Evolutionary conservation across 2,113 vertebrate species (phyloP), one percentile per base, ranked within the genome.

Genomic region (Microcebus tavaratra): DNA sequence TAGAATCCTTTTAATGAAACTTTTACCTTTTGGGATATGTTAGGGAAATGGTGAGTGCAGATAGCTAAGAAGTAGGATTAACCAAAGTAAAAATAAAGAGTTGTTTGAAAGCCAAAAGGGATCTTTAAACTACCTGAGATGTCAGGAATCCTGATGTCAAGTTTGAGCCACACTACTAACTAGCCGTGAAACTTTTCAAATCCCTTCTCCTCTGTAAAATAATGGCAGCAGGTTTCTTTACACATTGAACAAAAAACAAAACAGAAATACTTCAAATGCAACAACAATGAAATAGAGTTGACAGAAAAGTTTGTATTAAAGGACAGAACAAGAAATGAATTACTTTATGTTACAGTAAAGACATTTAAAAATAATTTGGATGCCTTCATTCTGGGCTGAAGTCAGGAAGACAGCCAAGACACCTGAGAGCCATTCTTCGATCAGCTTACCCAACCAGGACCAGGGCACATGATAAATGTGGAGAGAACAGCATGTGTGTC

Each of bases 401-500:
- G 65, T 27, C 13, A 73, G 65, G 70, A 55, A 68, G 61, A 45
- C n/a, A n/a, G 59, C 34, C 11, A 10, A 15, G 50, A 72, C 11
- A 7, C n/a, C 23, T 39, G 65, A 48, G 57, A 61, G 48, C 42
- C 61, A 1, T n/a, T 23, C 85, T 36, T 3, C 0, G 3, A 12
- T 3, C 11, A 53, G n/a, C 29, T 73, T 39, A 29, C 29, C 29
- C 72, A 25, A 10, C 27, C 34, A 59, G 61, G 39, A 65, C 72
- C 14, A 53, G 14, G 0, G 48, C 2, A 0, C 3, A 12, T 0
- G 0, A 15, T 31, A 21, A 6, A 1, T 14, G 31, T 9, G 13
- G 36, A 57, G 10, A 2, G n/a, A 72, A n/a, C 0, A 1, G 55
- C 18, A 2, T 1, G 0, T 10, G 8, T 11, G 29, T 5, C 6